Evolutionary conservation across 2,113 vertebrate species (phyloP).

Genomic region (Suncus etruscus): DNA sequence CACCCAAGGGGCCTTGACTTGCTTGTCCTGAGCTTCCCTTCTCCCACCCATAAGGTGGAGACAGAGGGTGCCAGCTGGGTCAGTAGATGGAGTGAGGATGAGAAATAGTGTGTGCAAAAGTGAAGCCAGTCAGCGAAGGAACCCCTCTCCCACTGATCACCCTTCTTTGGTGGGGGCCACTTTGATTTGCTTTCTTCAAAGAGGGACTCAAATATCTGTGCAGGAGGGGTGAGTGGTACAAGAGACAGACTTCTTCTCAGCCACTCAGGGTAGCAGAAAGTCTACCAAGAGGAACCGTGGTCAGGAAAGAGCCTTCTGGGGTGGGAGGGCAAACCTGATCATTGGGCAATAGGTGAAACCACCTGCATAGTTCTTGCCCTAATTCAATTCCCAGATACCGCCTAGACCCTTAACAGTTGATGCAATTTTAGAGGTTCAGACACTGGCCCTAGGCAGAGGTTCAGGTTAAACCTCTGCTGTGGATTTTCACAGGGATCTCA

Average conservation of each 20-base stretch:
- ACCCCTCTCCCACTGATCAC: background rate
- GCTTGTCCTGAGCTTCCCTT: too few relatives aligned
- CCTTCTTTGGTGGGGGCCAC: too few relatives aligned
- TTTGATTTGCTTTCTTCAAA: conserved; percentile 46
- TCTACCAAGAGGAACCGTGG: background rate
- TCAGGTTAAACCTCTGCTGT: too few relatives aligned
- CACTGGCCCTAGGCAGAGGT: too few relatives aligned
- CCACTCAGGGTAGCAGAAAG: background rate
- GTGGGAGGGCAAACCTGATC: background rate
- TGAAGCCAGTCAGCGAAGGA: background rate
- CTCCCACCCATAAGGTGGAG: background rate
- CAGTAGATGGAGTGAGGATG: accelerated
- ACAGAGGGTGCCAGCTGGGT: background rate
- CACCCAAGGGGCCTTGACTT: too few relatives aligned
- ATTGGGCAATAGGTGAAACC: background rate
- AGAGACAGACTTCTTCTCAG: background rate
- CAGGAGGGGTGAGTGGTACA: background rate
- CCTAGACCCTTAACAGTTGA: background rate
- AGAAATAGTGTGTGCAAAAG: background rate
- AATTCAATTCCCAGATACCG: background rate
- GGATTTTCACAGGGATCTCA: too few relatives aligned
- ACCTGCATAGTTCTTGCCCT: too few relatives aligned
- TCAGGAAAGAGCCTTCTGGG: background rate
- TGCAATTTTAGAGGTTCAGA: background rate
- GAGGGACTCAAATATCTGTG: background rate